A percentile compares a stretch with the other conserved stretches of the same genome.
Evolutionary conservation across 2,797 vertebrate genomes (phyloP).

Genomic region (Neopelma chrysocephalum): DNA sequence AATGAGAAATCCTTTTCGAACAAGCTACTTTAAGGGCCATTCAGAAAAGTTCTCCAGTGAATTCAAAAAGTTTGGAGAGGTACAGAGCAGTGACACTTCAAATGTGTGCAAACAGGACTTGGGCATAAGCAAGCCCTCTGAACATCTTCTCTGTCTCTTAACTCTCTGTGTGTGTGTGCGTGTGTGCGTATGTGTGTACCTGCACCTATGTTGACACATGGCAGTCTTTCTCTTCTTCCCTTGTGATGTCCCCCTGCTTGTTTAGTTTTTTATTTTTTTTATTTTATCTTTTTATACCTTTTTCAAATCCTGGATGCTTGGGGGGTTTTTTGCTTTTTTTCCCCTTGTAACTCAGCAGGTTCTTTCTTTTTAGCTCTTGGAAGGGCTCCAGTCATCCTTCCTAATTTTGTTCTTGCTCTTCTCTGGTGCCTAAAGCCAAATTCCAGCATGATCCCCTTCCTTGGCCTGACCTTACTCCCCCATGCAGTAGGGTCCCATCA

Average conservation of each 20-base stretch:
- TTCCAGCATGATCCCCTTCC: neutral
- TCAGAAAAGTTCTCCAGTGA: neutral
- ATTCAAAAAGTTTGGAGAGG: neutral
- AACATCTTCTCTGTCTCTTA: neutral
- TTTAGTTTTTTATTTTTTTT: neutral
- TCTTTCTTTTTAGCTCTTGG: neutral
- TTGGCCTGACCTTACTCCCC: neutral
- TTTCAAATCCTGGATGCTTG: neutral
- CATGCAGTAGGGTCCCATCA: accelerated
- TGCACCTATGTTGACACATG: neutral
- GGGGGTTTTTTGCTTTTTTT: accelerated
- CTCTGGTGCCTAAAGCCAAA: neutral
- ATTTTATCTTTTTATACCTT: neutral
- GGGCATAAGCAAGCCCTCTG: neutral
- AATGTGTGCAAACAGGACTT: neutral
- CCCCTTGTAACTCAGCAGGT: neutral
- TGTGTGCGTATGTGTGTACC: neutral
- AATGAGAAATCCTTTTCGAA: neutral
- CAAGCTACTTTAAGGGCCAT: neutral
- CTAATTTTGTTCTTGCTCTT: neutral
- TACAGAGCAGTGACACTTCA: neutral
- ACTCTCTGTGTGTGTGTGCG: accelerated
- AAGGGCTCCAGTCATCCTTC: neutral
- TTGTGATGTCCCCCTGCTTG: neutral
- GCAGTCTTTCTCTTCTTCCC: neutral